A percentile compares a stretch with the other conserved stretches of the same genome.
These are phyloP conservation scores for Adelognathus sp. DNA, from an alignment of 2,888 invertebrate species.

Conservation along the genomic window DNA sequence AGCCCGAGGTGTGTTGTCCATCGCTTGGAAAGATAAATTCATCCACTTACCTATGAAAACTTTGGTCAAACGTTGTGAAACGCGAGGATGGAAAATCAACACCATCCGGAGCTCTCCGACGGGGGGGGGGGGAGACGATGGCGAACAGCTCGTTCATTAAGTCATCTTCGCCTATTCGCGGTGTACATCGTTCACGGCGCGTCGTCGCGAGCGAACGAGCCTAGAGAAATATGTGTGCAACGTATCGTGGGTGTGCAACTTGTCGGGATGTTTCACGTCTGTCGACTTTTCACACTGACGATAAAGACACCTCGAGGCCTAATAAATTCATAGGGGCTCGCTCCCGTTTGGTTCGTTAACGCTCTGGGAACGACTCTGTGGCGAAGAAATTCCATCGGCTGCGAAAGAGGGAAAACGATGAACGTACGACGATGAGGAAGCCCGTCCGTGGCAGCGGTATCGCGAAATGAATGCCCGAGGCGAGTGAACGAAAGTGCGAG, in stretches of 20 bases:
- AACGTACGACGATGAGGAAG: conserved; percentile 31
- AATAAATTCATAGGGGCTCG: conserved; percentile 66
- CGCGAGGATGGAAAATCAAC: background rate
- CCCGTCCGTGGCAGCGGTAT: background rate
- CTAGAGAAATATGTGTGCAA: conserved; percentile 20
- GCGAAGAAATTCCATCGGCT: conserved; percentile 21
- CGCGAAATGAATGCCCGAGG: conserved; percentile 60
- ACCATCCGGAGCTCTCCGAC: no score
- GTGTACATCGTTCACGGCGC: conserved; percentile 27
- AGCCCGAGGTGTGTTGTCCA: background rate
- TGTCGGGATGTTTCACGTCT: conserved; percentile 57
- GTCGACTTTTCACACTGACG: conserved; percentile 40
- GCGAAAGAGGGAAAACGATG: conserved; percentile 2
- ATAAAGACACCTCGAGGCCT: conserved; percentile 63
- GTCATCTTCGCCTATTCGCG: conserved; percentile 3
- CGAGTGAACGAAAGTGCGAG: conserved; percentile 34
- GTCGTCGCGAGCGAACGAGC: background rate
- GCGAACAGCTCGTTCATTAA: conserved; percentile 2
- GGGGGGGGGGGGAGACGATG: background rate
- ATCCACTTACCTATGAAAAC: background rate
- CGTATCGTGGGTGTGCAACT: conserved; percentile 38
- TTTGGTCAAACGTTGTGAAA: background rate
- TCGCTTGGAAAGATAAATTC: background rate
- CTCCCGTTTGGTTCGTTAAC: conserved; percentile 22
- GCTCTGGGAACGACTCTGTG: background rate